Base-by-base conservation (phyloP, 2,797 vertebrate species). In the Enoplosus armatus region DNA sequence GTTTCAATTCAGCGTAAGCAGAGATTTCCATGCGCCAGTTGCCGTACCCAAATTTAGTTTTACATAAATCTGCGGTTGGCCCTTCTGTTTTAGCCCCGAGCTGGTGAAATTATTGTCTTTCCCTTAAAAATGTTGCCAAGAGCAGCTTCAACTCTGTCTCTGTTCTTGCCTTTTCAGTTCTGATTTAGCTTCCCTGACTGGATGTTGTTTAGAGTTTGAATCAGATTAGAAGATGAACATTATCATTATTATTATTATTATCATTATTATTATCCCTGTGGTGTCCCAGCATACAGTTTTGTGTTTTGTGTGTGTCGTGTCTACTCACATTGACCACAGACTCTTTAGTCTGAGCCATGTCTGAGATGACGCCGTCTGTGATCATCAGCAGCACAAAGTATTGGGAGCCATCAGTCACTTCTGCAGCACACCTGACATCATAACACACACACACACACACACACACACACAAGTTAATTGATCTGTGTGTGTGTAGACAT, bases 281-380 rank as follows among this genome's bases (percentile, higher is more conserved):
- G 8, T 51, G 22, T 43, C 22, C 16, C 2, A n/a, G 20, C 26
- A 5, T 8, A 29, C 7, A n/a, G 14, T 3, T 8, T 0, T 31
- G 29, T 29, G 43, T 29, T 35, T 22, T 39, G 18, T 48, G 48
- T 48, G 33, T 22, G 47, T 53, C 31, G 53, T 22, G 16, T 58
- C 3, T 62, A 84, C 97, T 97, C 83, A 98, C 97, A 0, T 95
- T 96, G 76, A 98, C 97, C 2, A 98, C 96, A 47, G 97, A 97
- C 87, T 98, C 97, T 93, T 98, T 98, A 75, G 97, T 98, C 90
- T 97, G 97, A 59, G 94, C 95, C 97, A 98, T 98, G 90, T 98
- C 97, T 0, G 97, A 98, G 93, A 98, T 98, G 85, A 98, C 97
- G 0, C 97, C 97, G 0, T 98, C 97, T 0, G 97, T 98, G 94